phyloP scores from a whole-genome alignment of 2,888 invertebrate species.

The Pterostichus niger region DNA sequence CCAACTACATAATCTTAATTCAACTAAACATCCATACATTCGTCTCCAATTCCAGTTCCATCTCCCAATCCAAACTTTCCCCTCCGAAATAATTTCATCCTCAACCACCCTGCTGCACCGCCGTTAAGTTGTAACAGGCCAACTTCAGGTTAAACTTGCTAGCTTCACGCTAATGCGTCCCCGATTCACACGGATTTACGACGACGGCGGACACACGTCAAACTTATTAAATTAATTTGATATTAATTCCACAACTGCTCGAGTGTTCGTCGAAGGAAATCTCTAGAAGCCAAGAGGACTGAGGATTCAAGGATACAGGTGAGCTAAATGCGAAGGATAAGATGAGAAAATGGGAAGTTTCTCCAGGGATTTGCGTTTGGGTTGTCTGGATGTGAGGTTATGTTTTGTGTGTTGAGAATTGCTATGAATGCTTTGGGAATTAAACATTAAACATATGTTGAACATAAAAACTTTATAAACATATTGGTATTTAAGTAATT shows the following conservation, averaged over 20 bases:
- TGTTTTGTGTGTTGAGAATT: slow-evolving; percentile 14
- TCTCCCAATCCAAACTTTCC: slow-evolving; percentile 33
- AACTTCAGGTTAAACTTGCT: slow-evolving; percentile 53
- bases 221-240: slow-evolving; percentile 66
- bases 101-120: background rate
- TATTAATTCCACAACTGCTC: slow-evolving; percentile 60
- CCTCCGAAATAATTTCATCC: slow-evolving; percentile 31
- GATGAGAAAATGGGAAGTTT: slow-evolving; percentile 35
- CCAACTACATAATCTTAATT: slow-evolving; percentile 49
- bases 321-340: slow-evolving; percentile 29
- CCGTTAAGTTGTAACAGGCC: slow-evolving; percentile 40
- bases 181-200: slow-evolving; percentile 63
- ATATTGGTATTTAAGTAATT: no score
- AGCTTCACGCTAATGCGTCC: slow-evolving; percentile 60
- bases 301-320: slow-evolving; percentile 16
- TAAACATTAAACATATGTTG: background rate
- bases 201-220: slow-evolving; percentile 63
- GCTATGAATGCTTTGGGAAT: slow-evolving; percentile 3
- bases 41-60: slow-evolving; percentile 7
- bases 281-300: background rate
- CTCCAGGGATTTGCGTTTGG: slow-evolving; percentile 23
- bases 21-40: slow-evolving; percentile 17
- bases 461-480: no score
- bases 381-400: slow-evolving; percentile 8
- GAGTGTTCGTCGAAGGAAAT: slow-evolving; percentile 24